These are phyloP conservation scores for Pseudomyrmex pallidus DNA, from an alignment of 1,140 invertebrate species.

Conservation along the genomic window DNA sequence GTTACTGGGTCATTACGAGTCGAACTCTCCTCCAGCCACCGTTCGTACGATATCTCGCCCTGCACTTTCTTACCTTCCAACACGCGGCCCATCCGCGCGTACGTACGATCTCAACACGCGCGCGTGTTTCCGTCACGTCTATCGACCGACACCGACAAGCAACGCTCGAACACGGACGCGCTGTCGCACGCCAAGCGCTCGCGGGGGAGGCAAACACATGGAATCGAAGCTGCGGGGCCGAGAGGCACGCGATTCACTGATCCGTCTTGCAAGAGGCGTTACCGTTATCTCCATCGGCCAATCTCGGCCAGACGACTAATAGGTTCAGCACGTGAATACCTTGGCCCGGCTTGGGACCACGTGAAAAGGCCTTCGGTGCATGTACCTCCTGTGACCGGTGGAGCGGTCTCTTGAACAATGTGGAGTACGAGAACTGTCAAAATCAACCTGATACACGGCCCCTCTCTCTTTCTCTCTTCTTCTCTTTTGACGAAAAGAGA, in stretches of 20 bases:
- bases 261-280: conserved; percentile 82
- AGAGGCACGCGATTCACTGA: conserved; percentile 81
- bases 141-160: conserved; percentile 60
- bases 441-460: background rate
- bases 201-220: conserved; percentile 51
- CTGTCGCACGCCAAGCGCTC: conserved; percentile 51
- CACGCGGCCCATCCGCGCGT: background rate
- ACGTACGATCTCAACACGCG: background rate
- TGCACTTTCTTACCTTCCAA: conserved; percentile 27
- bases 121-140: conserved; percentile 50
- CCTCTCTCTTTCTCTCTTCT: no score
- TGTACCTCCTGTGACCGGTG: conserved; percentile 8
- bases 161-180: conserved; percentile 20
- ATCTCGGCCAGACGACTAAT: conserved; percentile 76
- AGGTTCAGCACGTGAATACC: conserved; percentile 78
- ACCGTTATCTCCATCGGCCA: conserved; percentile 76
- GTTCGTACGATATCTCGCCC: conserved; percentile 32
- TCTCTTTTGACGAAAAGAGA: background rate
- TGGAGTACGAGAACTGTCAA: background rate
- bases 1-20: conserved; percentile 30
- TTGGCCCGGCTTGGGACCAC: conserved; percentile 68
- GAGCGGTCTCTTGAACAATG: no score
- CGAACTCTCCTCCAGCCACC: conserved; percentile 45
- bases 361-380: conserved; percentile 73
- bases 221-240: conserved; percentile 60